These are phyloP conservation scores for Galagoides demidoff DNA, from an alignment of 2,797 vertebrate genomes.

Conservation along the genomic window DNA sequence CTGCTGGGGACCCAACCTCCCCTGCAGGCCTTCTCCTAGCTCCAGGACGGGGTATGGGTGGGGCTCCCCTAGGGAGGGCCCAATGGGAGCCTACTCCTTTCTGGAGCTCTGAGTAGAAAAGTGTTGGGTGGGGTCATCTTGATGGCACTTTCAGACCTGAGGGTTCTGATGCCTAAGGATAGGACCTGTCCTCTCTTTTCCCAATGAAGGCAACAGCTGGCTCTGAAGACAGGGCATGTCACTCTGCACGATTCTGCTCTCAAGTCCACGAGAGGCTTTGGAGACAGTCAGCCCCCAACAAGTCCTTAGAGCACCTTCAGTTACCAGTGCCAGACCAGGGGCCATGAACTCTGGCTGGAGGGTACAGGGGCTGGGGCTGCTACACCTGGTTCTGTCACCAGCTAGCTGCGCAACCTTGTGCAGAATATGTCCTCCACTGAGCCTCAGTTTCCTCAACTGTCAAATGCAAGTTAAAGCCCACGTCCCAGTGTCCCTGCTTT, in stretches of 20 bases:
- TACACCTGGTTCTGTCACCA: background rate
- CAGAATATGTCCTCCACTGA: accelerated
- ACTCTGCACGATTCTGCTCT: background rate
- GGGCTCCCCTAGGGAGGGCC: too few relatives aligned
- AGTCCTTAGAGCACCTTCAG: background rate
- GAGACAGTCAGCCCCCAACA: background rate
- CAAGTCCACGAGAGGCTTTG: accelerated
- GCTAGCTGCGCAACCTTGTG: background rate
- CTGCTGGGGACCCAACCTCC: accelerated
- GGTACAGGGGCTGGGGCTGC: background rate
- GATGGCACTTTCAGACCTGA: background rate
- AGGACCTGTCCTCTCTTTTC: background rate
- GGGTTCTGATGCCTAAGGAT: accelerated
- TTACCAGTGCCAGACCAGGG: background rate
- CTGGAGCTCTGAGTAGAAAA: background rate
- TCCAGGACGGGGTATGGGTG: background rate
- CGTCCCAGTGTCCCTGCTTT: accelerated
- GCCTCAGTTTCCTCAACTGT: background rate
- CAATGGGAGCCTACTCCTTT: background rate
- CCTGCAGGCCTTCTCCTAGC: too few relatives aligned
- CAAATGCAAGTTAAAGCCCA: too few relatives aligned
- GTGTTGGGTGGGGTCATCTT: background rate
- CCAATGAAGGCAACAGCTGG: accelerated
- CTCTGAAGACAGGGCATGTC: accelerated
- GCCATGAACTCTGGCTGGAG: background rate